phyloP scores from a whole-genome alignment of 37 sponge, comb jelly and placozoan genomes.

The Spongilla lacustris region DNA sequence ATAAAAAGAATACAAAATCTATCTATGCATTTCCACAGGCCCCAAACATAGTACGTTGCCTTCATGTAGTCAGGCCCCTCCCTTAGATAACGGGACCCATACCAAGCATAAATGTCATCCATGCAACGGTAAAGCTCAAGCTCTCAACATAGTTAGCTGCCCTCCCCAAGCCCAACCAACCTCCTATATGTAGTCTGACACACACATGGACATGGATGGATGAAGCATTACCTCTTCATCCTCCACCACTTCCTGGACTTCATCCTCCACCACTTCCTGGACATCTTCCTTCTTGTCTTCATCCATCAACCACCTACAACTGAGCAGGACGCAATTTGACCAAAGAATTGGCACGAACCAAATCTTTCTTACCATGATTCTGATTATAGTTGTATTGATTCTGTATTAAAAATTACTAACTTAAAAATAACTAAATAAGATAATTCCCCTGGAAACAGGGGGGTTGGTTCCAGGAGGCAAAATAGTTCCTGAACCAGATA shows the following conservation, averaged over 20 bases:
- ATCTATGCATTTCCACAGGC: too few species aligned
- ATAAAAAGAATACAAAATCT: too few species aligned
- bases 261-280: not conserved
- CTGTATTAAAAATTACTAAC: conserved; percentile 1
- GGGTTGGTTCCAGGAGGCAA: conserved; percentile 1
- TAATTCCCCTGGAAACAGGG: conserved; percentile 1
- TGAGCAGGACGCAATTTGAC: not conserved
- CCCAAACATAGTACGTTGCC: too few species aligned
- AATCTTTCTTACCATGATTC: conserved; percentile 1
- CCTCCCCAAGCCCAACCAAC: conserved; percentile 1
- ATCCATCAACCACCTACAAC: conserved; percentile 1
- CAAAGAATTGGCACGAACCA: conserved; percentile 1
- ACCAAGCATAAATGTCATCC: conserved; percentile 1
- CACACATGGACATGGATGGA: not conserved
- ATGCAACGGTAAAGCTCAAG: conserved; percentile 1
- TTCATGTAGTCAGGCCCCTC: too few species aligned
- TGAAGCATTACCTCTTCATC: not conserved
- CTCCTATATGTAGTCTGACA: conserved; percentile 1
- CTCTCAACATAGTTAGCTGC: conserved; percentile 1
- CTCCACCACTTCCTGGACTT: not conserved
- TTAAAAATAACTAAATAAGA: not conserved
- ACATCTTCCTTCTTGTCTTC: conserved; percentile 1
- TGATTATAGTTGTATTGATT: conserved; percentile 1
- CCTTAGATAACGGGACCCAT: not conserved
- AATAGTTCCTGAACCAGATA: conserved; percentile 1